A percentile compares a stretch with the other conserved stretches of the same genome.
phyloP scores from a whole-genome alignment of 2,113 vertebrate species.

The Toxostoma redivivum region DNA sequence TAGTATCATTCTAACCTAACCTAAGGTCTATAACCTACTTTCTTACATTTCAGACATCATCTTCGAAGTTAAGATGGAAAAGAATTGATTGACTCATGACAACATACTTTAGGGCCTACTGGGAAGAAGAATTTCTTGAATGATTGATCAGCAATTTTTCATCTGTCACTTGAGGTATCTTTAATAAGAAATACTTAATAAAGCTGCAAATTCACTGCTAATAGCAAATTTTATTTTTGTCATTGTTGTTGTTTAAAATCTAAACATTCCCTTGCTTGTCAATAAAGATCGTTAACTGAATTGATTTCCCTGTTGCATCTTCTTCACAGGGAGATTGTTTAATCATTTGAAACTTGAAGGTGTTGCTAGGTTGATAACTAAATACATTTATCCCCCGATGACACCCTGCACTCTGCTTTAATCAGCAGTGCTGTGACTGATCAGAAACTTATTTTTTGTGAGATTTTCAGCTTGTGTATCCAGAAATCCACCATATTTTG shows the following conservation, averaged over 20 bases:
- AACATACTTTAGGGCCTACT: conserved; percentile 59
- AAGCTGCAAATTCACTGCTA: not conserved
- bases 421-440: not conserved
- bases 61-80: conserved; percentile 45
- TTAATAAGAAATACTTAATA: conserved; percentile 38
- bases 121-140: conserved; percentile 59
- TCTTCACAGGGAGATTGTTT: conserved; percentile 9
- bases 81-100: conserved; percentile 67
- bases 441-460: not conserved
- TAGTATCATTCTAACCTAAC: conserved; percentile 66
- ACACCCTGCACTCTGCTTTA: not conserved
- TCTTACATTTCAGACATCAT: conserved; percentile 63
- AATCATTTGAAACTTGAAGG: not conserved
- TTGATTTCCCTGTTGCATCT: conserved; percentile 17
- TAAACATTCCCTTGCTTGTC: conserved; percentile 38
- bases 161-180: conserved; percentile 34
- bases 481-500: not conserved
- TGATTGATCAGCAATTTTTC: conserved; percentile 66
- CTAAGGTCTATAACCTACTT: conserved; percentile 63
- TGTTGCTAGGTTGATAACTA: conserved; percentile 9
- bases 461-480: not conserved
- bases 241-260: conserved; percentile 1
- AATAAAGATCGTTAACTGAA: conserved; percentile 50
- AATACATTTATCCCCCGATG: conserved; percentile 1
- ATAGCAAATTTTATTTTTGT: not conserved